Percentiles rank a stretch among this genome's conserved stretches.
Conservation (phyloP, 2,888 invertebrate species). For the Sinohyriopsis cumingii region DNA sequence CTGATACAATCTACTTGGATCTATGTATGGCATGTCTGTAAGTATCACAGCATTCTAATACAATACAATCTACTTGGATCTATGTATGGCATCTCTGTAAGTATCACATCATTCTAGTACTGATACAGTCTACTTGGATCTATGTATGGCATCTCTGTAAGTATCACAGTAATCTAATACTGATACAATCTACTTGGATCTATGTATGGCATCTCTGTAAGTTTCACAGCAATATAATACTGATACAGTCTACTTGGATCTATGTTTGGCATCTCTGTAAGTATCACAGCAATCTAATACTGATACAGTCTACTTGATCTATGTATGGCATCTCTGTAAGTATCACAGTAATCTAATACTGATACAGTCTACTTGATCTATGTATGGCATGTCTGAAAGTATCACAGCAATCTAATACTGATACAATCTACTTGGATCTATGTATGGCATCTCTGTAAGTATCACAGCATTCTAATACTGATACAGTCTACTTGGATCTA, state of each 20-base stretch:
- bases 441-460: slow-evolving; percentile 89
- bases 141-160: too few species aligned
- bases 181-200: slow-evolving; percentile 81
- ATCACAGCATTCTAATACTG: background rate
- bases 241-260: background rate
- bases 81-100: too few species aligned
- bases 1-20: background rate
- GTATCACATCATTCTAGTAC: too few species aligned
- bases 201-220: slow-evolving; percentile 89
- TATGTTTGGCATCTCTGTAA: background rate
- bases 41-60: background rate
- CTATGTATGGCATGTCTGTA: background rate
- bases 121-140: too few species aligned
- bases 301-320: background rate
- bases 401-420: slow-evolving; percentile 48
- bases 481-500: background rate
- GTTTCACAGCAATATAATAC: slow-evolving; percentile 60
- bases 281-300: background rate
- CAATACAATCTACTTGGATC: background rate
- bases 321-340: too few species aligned
- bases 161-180: too few species aligned
- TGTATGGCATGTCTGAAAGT: too few species aligned
- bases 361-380: too few species aligned
- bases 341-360: too few species aligned
- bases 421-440: slow-evolving; percentile 81